Conservation (phyloP, 2,113 vertebrate species). For the Python bivittatus region DNA sequence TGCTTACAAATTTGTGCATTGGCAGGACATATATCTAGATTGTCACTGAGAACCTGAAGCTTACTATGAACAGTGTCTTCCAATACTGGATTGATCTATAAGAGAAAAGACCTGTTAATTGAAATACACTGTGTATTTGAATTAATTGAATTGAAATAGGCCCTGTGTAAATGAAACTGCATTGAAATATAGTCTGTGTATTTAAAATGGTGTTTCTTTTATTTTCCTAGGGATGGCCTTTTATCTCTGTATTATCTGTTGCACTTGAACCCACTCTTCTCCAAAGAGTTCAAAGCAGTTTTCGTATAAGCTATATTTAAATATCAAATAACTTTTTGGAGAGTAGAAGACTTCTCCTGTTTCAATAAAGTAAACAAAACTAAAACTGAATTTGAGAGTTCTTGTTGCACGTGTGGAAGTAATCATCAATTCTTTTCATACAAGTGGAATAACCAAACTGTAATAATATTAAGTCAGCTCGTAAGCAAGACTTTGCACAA, state of each 20-base stretch:
- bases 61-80: not conserved
- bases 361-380: not conserved
- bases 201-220: not conserved
- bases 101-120: not conserved
- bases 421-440: not conserved
- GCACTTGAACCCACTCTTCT: not conserved
- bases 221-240: not conserved
- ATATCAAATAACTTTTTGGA: not conserved
- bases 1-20: too few relatives aligned
- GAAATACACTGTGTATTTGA: not conserved
- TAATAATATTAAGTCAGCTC: not conserved
- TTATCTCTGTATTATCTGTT: slow-evolving; percentile 6
- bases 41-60: too few relatives aligned
- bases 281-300: not conserved
- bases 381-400: not conserved
- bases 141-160: not conserved
- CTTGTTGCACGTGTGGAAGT: not conserved
- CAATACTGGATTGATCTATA: not conserved
- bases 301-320: not conserved
- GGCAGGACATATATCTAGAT: not conserved
- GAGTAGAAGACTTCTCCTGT: not conserved
- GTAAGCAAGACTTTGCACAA: not conserved
- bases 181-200: not conserved
- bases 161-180: not conserved
- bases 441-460: not conserved